phyloP scores from a whole-genome alignment of 2,113 vertebrate genomes.

The Sminthopsis crassicaudata region DNA sequence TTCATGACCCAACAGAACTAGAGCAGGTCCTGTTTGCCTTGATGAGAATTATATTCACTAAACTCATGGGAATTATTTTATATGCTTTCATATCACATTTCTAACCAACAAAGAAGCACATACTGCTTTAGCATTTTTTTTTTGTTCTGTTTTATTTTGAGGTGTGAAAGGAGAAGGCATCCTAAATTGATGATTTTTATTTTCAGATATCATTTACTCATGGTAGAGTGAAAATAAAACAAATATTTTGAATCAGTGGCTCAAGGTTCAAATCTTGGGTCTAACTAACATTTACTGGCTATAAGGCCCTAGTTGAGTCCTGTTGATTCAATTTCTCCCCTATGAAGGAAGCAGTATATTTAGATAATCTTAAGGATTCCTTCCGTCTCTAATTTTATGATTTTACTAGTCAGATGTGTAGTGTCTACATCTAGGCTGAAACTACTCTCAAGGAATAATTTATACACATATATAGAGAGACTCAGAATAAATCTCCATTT shows the following conservation, averaged over 20 bases:
- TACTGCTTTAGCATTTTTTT: background rate
- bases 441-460: background rate
- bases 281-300: background rate
- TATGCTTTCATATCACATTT: background rate
- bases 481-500: background rate
- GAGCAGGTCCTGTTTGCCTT: background rate
- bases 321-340: background rate
- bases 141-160: background rate
- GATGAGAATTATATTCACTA: background rate
- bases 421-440: background rate
- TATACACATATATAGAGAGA: background rate
- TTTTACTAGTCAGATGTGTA: background rate
- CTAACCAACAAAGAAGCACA: constrained; percentile 21
- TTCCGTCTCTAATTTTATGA: background rate
- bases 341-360: background rate
- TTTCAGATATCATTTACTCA: background rate
- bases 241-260: background rate
- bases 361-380: background rate
- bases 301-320: background rate
- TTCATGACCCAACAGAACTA: background rate
- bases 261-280: background rate
- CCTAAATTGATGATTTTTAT: background rate
- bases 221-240: background rate
- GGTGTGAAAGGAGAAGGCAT: background rate
- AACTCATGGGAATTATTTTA: background rate